A percentile compares a stretch with the other conserved stretches of the same genome.
Conservation (phyloP, 2,113 vertebrate genomes). For the Gallinago undulata region DNA sequence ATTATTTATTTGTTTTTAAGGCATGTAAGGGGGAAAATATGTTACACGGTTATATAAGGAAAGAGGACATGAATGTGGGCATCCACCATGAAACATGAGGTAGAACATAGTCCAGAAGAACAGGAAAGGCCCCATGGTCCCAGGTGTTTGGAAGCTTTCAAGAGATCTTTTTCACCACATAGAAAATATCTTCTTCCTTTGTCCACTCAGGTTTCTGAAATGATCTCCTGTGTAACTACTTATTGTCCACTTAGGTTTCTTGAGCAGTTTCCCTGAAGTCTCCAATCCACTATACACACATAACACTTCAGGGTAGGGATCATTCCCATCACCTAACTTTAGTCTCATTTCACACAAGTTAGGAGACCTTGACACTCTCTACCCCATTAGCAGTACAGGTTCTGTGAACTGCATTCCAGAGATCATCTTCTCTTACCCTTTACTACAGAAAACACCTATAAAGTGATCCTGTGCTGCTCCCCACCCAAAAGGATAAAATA, state of each 20-base stretch:
- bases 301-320: not conserved
- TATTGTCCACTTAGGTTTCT: not conserved
- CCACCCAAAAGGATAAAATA: not conserved
- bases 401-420: not conserved
- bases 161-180: not conserved
- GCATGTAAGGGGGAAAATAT: not conserved
- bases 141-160: not conserved
- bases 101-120: not conserved
- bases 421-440: not conserved
- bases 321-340: not conserved
- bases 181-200: not conserved
- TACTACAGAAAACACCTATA: not conserved
- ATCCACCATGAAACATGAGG: not conserved
- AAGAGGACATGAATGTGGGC: not conserved
- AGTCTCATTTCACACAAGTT: not conserved
- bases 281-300: not conserved
- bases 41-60: fast-evolving
- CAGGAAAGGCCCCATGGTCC: not conserved
- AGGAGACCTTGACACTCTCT: not conserved
- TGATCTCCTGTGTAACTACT: not conserved
- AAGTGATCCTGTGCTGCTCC: not conserved
- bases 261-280: not conserved
- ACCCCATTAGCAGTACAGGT: not conserved
- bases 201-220: not conserved
- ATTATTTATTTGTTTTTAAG: not conserved